Conservation (phyloP, 2,113 vertebrate genomes). For the Lichenostomus cassidix region DNA sequence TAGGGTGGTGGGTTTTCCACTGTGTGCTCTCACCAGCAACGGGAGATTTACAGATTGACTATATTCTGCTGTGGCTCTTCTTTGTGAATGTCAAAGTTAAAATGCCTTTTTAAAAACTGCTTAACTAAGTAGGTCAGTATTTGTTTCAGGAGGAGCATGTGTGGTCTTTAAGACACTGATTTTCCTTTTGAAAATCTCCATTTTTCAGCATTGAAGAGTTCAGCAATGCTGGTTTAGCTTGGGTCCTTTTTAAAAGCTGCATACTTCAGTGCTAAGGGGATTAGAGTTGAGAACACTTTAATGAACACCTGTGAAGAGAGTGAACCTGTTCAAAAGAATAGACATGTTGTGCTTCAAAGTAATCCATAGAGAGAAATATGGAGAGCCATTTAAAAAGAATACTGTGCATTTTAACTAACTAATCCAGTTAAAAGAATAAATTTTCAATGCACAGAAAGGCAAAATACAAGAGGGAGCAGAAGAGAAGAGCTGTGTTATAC, state of each 20-base stretch:
- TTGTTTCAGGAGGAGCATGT: conserved; percentile 2
- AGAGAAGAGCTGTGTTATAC: not conserved
- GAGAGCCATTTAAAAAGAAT: conserved; percentile 6
- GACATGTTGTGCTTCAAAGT: conserved; percentile 2
- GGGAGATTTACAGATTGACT: not conserved
- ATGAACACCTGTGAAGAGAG: conserved; percentile 57
- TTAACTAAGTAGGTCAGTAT: conserved; percentile 29
- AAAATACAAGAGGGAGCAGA: not conserved
- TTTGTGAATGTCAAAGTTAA: conserved; percentile 5
- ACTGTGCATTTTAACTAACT: conserved; percentile 29
- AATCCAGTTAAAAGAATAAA: conserved; percentile 26
- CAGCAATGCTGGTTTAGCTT: not conserved
- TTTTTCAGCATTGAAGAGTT: not conserved
- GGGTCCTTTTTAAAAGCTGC: conserved; percentile 2
- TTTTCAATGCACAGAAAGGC: not conserved
- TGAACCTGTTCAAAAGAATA: conserved; percentile 53
- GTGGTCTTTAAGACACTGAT: conserved; percentile 37
- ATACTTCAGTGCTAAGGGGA: conserved; percentile 29
- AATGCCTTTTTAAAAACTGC: not conserved
- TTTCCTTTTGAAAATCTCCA: not conserved
- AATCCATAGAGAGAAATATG: conserved; percentile 10
- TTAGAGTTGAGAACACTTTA: conserved; percentile 41
- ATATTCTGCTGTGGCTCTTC: not conserved
- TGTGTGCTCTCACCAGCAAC: not conserved
- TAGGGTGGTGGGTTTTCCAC: not conserved